Percentiles rank a stretch among this genome's conserved stretches.
Conservation (phyloP, 2,797 vertebrate species). For the Parauchenoglanis punctatus region DNA sequence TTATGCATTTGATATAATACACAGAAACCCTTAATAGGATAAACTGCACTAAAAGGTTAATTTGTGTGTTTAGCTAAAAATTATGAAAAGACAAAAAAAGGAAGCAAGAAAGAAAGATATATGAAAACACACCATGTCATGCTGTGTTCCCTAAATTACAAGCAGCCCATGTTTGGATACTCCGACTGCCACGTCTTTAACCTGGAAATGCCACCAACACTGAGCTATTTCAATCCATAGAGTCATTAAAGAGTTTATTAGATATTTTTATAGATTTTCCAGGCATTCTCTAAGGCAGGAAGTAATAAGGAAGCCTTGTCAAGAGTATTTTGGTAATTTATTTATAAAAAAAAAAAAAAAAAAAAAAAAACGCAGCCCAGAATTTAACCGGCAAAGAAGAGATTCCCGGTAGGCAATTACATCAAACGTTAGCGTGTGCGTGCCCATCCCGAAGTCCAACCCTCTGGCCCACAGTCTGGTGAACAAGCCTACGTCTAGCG, state of each 20-base stretch:
- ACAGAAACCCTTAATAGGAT: background rate
- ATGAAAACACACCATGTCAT: background rate
- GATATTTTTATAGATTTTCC: background rate
- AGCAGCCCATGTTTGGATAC: background rate
- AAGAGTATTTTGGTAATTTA: slow-evolving; percentile 68
- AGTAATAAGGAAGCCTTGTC: slow-evolving; percentile 1
- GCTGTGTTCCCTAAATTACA: background rate
- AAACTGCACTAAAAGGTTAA: background rate
- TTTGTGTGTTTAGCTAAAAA: background rate
- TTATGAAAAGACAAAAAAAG: background rate
- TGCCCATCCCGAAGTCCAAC: slow-evolving; percentile 38
- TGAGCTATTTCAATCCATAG: background rate
- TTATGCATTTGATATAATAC: background rate
- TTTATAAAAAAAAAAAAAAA: slow-evolving; percentile 52
- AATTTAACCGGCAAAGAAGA: slow-evolving; percentile 68
- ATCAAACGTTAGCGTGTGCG: slow-evolving; percentile 73
- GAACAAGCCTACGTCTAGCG: slow-evolving; percentile 82
- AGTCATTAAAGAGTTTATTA: background rate
- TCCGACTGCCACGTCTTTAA: background rate
- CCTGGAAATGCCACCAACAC: background rate
- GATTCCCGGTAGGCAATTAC: slow-evolving; percentile 76
- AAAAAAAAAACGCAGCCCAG: slow-evolving; percentile 58
- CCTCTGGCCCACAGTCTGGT: slow-evolving; percentile 73
- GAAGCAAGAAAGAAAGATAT: background rate
- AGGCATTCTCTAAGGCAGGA: background rate